Evolutionary conservation across 2,888 invertebrate species (phyloP).

Genomic region (Callimorpha dominula): DNA sequence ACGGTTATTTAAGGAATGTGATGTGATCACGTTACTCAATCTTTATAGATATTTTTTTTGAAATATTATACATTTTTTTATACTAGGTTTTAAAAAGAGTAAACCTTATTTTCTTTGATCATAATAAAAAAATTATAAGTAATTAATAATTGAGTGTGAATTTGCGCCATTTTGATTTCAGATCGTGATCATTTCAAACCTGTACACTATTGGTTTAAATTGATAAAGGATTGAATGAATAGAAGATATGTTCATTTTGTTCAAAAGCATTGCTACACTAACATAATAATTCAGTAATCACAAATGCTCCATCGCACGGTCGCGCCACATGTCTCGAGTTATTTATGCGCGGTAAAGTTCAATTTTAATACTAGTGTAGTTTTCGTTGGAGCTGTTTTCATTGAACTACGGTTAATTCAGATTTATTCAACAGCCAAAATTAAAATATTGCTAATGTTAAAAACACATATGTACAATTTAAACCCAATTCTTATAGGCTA

Average conservation of each 20-base stretch:
- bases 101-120: no score
- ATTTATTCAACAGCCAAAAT: background rate
- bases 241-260: background rate
- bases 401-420: constrained; percentile 6
- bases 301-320: constrained; percentile 10
- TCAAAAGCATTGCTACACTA: constrained; percentile 5
- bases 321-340: constrained; percentile 23
- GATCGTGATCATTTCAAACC: background rate
- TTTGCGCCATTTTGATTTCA: background rate
- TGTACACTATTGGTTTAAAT: background rate
- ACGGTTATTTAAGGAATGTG: no score
- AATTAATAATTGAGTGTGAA: background rate
- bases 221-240: background rate
- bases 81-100: no score
- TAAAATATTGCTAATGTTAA: no score
- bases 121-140: no score
- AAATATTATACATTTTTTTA: no score
- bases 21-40: no score
- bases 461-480: background rate
- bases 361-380: constrained; percentile 48
- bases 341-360: constrained; percentile 53
- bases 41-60: no score
- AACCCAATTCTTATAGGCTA: no score
- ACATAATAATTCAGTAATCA: constrained; percentile 22
- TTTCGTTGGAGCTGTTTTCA: constrained; percentile 34